A percentile compares a stretch with the other conserved stretches of the same genome.
Evolutionary conservation across 2,888 invertebrate species (phyloP).

Genomic region (Corythucha ciliata): DNA sequence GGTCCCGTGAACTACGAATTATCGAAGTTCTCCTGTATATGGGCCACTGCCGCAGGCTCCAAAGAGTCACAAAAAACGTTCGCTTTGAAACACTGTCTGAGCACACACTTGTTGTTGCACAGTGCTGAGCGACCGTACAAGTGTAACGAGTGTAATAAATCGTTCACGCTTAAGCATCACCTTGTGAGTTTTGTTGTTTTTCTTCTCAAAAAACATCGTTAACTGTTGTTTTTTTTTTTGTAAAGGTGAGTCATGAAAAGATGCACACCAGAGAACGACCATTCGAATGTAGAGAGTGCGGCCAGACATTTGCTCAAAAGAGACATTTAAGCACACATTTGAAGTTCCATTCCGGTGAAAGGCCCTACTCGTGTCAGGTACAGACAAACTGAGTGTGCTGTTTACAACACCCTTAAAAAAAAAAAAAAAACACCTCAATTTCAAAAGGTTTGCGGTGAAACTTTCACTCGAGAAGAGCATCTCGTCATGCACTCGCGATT

Average conservation of each 20-base stretch:
- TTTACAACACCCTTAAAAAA: no score
- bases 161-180: slow-evolving; percentile 76
- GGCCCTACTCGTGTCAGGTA: slow-evolving; percentile 70
- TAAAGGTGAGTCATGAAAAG: slow-evolving; percentile 62
- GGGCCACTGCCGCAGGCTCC: no score
- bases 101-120: slow-evolving; percentile 70
- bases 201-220: background rate
- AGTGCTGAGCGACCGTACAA: slow-evolving; percentile 73
- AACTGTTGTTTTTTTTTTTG: slow-evolving; percentile 2
- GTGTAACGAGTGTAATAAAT: slow-evolving; percentile 77
- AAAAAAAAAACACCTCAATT: slow-evolving; percentile 2
- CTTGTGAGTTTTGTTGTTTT: no score
- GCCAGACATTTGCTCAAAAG: slow-evolving; percentile 69
- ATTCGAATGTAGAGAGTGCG: slow-evolving; percentile 73
- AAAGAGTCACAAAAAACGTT: no score
- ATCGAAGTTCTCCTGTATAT: no score
- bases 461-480: slow-evolving; percentile 83
- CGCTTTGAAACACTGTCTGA: slow-evolving; percentile 42
- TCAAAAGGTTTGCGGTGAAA: slow-evolving; percentile 70
- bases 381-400: no score
- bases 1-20: no score
- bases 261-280: slow-evolving; percentile 74
- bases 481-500: slow-evolving; percentile 55
- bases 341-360: slow-evolving; percentile 76
- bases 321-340: slow-evolving; percentile 74